These are phyloP conservation scores for Stylophora pistillata DNA, from an alignment of 64 coral and sea anemone species.

Conservation along the genomic window DNA sequence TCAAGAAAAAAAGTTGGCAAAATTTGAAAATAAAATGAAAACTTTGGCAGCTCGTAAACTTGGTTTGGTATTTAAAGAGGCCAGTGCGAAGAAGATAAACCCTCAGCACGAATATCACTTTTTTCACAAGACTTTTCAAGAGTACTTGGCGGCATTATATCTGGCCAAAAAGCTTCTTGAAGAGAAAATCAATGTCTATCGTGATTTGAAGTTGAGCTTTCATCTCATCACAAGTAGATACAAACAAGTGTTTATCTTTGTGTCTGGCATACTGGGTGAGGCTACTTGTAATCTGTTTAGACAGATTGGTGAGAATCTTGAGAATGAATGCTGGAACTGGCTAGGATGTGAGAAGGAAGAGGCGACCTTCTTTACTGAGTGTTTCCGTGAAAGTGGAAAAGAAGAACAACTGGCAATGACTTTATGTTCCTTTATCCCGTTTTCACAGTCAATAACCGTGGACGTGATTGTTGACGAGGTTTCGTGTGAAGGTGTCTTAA, in stretches of 20 bases:
- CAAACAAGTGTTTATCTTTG: no score
- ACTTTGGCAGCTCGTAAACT: neutral
- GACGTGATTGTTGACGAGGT: no score
- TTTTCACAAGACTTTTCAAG: slow-evolving; percentile 29
- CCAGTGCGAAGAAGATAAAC: neutral
- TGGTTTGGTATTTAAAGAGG: neutral
- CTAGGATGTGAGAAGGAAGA: neutral
- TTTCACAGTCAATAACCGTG: neutral
- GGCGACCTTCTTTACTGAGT: neutral
- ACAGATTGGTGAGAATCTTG: no score
- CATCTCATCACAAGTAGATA: no score
- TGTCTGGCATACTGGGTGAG: no score
- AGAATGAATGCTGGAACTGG: no score
- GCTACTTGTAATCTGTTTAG: no score
- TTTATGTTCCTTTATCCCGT: neutral
- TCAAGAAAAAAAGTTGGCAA: neutral
- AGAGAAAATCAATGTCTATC: neutral
- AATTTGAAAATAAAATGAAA: neutral
- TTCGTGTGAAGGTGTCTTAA: no score
- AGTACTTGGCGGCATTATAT: slow-evolving; percentile 2
- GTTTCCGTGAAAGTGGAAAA: neutral
- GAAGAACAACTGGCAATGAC: neutral
- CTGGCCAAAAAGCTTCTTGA: neutral
- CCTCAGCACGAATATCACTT: slow-evolving; percentile 1
- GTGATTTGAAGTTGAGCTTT: no score